These are phyloP conservation scores for Drosophila micromelanica DNA, from an alignment of 1,140 invertebrate species.

Conservation along the genomic window DNA sequence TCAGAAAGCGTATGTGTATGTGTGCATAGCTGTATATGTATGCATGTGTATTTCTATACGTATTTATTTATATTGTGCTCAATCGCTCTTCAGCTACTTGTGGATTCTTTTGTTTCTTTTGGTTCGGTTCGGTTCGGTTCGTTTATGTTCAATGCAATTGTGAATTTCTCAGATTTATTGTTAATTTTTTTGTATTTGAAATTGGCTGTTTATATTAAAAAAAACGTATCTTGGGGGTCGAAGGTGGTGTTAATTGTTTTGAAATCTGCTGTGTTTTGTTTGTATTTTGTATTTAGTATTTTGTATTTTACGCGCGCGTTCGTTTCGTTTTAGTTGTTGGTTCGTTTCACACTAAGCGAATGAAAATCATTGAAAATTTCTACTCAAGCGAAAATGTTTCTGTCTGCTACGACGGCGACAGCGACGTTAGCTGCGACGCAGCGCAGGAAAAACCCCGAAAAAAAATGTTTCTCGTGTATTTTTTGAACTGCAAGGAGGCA, in stretches of 20 bases:
- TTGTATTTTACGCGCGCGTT: conserved; percentile 68
- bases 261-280: conserved; percentile 48
- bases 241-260: conserved; percentile 54
- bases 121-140: conserved; percentile 4
- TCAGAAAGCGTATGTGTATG: not conserved
- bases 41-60: conserved; percentile 34
- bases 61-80: conserved; percentile 56
- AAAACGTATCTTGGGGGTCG: conserved; percentile 30
- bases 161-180: conserved; percentile 52
- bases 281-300: conserved; percentile 20
- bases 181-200: conserved; percentile 31
- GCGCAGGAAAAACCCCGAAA: conserved; percentile 44
- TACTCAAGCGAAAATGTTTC: conserved; percentile 69
- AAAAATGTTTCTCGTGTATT: conserved; percentile 25
- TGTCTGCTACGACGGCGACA: conserved; percentile 34
- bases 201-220: conserved; percentile 66
- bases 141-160: conserved; percentile 41
- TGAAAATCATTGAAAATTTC: conserved; percentile 74
- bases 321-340: conserved; percentile 80
- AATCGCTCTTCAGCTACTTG: conserved; percentile 60
- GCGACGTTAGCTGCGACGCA: conserved; percentile 12
- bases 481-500: conserved; percentile 37
- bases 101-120: conserved; percentile 61
- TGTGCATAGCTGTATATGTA: not conserved
- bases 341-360: conserved; percentile 77